These are phyloP conservation scores for Albula goreensis DNA, from an alignment of 2,113 vertebrate species.

Conservation along the genomic window DNA sequence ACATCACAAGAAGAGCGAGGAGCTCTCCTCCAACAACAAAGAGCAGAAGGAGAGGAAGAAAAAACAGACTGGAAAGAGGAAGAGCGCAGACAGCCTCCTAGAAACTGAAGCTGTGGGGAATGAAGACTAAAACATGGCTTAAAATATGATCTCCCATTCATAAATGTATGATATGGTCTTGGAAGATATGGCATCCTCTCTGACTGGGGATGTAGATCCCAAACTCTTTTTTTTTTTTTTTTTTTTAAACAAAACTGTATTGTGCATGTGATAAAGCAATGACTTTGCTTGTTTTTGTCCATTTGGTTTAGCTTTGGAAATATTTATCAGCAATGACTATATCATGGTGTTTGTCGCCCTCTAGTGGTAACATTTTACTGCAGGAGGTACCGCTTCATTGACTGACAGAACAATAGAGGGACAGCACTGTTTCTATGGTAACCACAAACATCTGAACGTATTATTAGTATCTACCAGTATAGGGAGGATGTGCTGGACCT, in stretches of 20 bases:
- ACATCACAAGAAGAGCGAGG: constrained; percentile 72
- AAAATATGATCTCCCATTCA: background rate
- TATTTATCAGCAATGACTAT: too few species aligned
- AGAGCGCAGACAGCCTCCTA: constrained; percentile 38
- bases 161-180: background rate
- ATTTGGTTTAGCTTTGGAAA: too few species aligned
- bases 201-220: background rate
- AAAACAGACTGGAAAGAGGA: constrained; percentile 64
- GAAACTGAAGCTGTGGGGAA: constrained; percentile 4
- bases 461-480: too few species aligned
- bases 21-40: constrained; percentile 57
- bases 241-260: background rate
- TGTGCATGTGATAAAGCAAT: background rate
- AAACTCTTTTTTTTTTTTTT: background rate
- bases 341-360: too few species aligned
- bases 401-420: background rate
- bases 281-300: background rate
- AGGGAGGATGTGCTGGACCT: too few species aligned
- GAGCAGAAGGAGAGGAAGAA: constrained; percentile 64
- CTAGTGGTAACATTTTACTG: background rate
- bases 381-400: background rate
- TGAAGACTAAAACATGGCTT: background rate
- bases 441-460: background rate
- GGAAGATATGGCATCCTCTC: too few species aligned
- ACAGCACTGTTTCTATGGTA: background rate